Evolutionary conservation across 2,888 invertebrate species (phyloP), one percentile per base, ranked within the genome.

Genomic region (Zygaena filipendulae): DNA sequence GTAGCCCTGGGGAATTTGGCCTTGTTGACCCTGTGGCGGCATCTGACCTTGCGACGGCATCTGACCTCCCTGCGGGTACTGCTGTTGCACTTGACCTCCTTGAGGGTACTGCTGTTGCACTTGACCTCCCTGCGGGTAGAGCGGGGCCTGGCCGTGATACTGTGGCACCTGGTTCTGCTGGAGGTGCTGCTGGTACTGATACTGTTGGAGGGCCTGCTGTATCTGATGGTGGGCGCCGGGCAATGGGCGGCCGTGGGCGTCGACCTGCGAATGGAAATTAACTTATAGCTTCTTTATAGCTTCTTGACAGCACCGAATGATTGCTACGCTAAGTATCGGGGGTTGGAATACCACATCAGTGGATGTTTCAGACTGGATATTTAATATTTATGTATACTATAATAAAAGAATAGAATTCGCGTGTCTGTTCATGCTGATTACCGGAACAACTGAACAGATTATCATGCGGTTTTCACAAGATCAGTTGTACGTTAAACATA

Each of bases 141-240:
- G 56, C 3, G 48, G 47, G 2, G 30, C 29, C 29, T 46, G 53
- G 35, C 35, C 45, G 34, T 45, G 52, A 14, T 32, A 44, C 30
- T 45, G 47, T 33, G 25, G 48, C 21, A 25, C 32, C 9, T 58
- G 54, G 36, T 49, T 57, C 35, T 61, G 58, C 20, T 60, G 55
- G n/a, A 59, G 52, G 4, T 16, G 16, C 16, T 31, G 32, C 3
- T 39, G 38, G 13, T 39, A 58, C 38, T 50, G 59, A 16, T 16
- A 16, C 26, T 44, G 49, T 20, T 63, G 59, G 6, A 61, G 54
- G 2, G 67, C 68, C 38, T 66, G 67, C 13, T 69, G 61, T 14
- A 74, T 59, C 39, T 80, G 74, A 35, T 70, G 69, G 28, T 71
- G 59, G 1, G 70, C 60, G 4, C 74, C 74, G 2, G 77, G 71